These are phyloP conservation scores for Euclidia mi DNA, from an alignment of 2,888 invertebrate genomes.

Conservation along the genomic window DNA sequence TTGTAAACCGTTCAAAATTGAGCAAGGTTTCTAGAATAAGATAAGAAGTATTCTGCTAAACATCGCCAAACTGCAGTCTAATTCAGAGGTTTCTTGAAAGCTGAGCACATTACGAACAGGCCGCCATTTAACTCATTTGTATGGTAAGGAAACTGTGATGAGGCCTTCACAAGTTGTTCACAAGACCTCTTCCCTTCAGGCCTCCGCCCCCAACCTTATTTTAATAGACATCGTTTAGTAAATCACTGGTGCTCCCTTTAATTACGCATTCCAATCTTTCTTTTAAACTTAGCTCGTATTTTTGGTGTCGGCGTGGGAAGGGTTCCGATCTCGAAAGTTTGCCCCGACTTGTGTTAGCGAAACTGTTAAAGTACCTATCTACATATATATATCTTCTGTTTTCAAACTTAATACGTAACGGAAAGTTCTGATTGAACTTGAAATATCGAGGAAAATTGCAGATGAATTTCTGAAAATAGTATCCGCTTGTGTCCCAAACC, in stretches of 20 bases:
- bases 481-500: no score
- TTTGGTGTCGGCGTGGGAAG: slow-evolving; percentile 41
- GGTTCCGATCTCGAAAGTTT: slow-evolving; percentile 29
- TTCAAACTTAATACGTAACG: slow-evolving; percentile 5
- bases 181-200: slow-evolving; percentile 36
- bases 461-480: no score
- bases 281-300: slow-evolving; percentile 54
- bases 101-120: slow-evolving; percentile 65
- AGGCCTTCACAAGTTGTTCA: slow-evolving; percentile 73
- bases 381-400: not conserved
- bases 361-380: not conserved
- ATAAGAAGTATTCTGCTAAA: slow-evolving; percentile 12
- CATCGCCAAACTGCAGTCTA: slow-evolving; percentile 22
- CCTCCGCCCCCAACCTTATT: slow-evolving; percentile 43
- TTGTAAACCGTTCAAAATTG: no score
- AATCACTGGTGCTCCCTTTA: slow-evolving; percentile 75
- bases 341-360: slow-evolving; percentile 23
- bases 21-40: no score
- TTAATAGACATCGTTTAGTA: slow-evolving; percentile 76
- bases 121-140: slow-evolving; percentile 65
- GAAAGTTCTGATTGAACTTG: no score
- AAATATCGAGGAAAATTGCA: no score
- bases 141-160: slow-evolving; percentile 64
- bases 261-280: slow-evolving; percentile 75
- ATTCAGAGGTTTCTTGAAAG: slow-evolving; percentile 44